Evolutionary conservation across 1,140 invertebrate genomes (phyloP).

Genomic region (Nasonia longicornis): DNA sequence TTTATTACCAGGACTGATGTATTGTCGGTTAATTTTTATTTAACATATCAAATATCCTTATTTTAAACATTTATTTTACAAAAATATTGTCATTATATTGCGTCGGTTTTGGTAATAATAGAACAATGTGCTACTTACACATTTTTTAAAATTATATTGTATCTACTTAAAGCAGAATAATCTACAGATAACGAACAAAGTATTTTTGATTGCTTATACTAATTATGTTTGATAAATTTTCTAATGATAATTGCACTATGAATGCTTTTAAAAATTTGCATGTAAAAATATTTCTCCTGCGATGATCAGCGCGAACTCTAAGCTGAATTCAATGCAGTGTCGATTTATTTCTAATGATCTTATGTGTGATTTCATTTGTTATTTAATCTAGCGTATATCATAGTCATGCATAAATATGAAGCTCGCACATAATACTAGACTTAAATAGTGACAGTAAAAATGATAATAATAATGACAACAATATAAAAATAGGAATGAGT

Average conservation of each 20-base stretch:
- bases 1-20: constrained; percentile 3
- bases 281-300: constrained; percentile 19
- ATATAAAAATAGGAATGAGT: constrained; percentile 35
- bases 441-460: constrained; percentile 42
- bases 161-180: constrained; percentile 16
- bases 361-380: background rate
- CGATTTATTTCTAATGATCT: background rate
- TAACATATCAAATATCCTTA: constrained; percentile 4
- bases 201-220: background rate
- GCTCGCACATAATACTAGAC: constrained; percentile 20
- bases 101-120: background rate
- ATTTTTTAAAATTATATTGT: background rate
- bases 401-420: constrained; percentile 37
- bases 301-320: background rate
- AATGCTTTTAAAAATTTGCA: constrained; percentile 10
- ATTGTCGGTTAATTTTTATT: background rate
- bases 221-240: constrained; percentile 7
- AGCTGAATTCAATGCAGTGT: background rate
- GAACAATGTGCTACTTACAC: background rate
- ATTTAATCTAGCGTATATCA: background rate
- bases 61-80: background rate
- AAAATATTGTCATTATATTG: background rate
- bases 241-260: background rate
- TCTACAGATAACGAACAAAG: background rate
- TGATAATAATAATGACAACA: constrained; percentile 41